Conservation (phyloP, 2,888 invertebrate species). For the Romanomermis culicivorax region DNA sequence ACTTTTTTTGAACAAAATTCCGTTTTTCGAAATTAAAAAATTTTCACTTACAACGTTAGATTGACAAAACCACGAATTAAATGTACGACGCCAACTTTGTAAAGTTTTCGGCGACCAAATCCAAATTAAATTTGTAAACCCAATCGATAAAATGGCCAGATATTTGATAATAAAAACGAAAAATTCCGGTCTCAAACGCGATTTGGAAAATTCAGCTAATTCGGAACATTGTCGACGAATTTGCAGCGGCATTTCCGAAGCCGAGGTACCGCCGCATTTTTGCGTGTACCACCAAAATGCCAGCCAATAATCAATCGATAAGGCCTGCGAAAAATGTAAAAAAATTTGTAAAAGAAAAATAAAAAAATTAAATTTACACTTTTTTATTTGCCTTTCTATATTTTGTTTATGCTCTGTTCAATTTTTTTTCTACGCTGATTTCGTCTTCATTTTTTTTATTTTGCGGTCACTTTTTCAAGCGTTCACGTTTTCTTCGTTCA, state of each 20-base stretch:
- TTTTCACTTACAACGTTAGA: no score
- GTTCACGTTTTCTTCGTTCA: no score
- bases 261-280: not conserved
- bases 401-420: no score
- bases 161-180: conserved; percentile 37
- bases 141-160: conserved; percentile 79
- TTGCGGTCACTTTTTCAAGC: no score
- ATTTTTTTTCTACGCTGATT: no score
- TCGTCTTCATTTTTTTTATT: no score
- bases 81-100: conserved; percentile 58
- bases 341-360: no score
- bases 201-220: not conserved
- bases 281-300: conserved; percentile 9
- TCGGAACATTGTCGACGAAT: not conserved
- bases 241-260: not conserved
- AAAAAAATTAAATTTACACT: not conserved
- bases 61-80: no score
- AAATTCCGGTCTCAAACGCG: conserved; percentile 13
- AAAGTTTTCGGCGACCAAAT: conserved; percentile 87
- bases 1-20: no score
- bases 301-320: not conserved
- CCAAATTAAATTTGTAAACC: conserved; percentile 88
- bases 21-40: no score
- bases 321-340: not conserved
- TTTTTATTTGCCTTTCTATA: no score